A percentile compares a stretch with the other conserved stretches of the same genome.
phyloP scores from a whole-genome alignment of 2,888 invertebrate species.

The Aphidoletes aphidimyza region DNA sequence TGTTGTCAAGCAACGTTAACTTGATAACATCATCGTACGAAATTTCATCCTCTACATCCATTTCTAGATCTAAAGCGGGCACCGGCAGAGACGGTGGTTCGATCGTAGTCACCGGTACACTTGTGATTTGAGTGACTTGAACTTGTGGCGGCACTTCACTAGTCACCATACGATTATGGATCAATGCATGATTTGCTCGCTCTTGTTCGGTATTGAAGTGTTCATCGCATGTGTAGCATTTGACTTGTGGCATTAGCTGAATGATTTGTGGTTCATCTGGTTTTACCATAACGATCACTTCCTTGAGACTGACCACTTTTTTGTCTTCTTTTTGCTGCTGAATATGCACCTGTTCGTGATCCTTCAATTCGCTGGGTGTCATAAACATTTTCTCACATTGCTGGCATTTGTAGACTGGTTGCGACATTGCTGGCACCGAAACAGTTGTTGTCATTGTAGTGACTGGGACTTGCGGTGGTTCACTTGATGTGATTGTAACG shows the following conservation, averaged over 20 bases:
- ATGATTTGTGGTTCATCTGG: not conserved
- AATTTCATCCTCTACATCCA: not conserved
- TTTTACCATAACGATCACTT: slow-evolving; percentile 25
- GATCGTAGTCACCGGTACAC: not conserved
- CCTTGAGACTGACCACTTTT: not conserved
- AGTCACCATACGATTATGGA: not conserved
- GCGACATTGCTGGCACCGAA: not conserved
- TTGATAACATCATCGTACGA: slow-evolving; percentile 2
- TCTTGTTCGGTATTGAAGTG: not conserved
- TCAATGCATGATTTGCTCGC: not conserved
- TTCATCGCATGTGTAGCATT: slow-evolving; percentile 19
- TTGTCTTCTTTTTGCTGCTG: not conserved
- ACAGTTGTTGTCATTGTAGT: not conserved
- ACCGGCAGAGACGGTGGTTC: not conserved
- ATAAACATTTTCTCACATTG: not conserved
- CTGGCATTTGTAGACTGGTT: slow-evolving; percentile 10
- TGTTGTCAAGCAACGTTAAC: not conserved
- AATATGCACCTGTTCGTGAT: not conserved
- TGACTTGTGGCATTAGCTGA: slow-evolving; percentile 23
- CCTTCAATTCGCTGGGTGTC: slow-evolving; percentile 5
- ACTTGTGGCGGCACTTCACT: not conserved
- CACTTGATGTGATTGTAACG: slow-evolving; percentile 29
- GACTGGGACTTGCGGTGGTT: not conserved
- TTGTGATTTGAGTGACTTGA: not conserved
- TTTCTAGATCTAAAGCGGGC: not conserved